phyloP scores from a whole-genome alignment of 1,140 invertebrate species.

The Cydia splendana region DNA sequence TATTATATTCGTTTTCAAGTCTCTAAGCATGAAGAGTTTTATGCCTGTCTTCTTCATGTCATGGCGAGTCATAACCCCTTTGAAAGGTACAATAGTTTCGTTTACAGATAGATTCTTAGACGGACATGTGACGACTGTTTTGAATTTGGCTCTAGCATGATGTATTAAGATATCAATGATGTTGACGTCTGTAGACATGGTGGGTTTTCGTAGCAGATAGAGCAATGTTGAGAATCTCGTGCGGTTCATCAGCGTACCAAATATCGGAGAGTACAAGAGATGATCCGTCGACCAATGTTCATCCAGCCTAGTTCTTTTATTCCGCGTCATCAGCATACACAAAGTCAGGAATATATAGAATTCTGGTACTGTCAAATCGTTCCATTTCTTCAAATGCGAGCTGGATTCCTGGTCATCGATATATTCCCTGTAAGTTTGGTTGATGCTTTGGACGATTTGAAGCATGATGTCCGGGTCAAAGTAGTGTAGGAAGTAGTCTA shows the following conservation, averaged over 20 bases:
- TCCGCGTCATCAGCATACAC: conserved; percentile 22
- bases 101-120: conserved; percentile 7
- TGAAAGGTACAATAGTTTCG: conserved; percentile 1
- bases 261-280: conserved; percentile 9
- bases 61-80: background rate
- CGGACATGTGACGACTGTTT: background rate
- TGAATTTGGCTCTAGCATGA: conserved; percentile 12
- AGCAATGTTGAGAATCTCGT: conserved; percentile 11
- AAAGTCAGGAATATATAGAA: conserved; percentile 24
- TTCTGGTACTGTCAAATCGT: background rate
- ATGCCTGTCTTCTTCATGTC: conserved; percentile 23
- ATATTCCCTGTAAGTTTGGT: conserved; percentile 21
- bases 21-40: conserved; percentile 2
- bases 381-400: conserved; percentile 19
- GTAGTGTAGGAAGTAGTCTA: conserved; percentile 26
- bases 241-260: conserved; percentile 5
- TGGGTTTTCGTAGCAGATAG: background rate
- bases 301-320: conserved; percentile 10
- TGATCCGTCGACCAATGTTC: conserved; percentile 22
- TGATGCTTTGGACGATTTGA: conserved; percentile 23
- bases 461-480: conserved; percentile 12
- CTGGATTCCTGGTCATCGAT: background rate
- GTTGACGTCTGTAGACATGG: background rate
- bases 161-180: conserved; percentile 1
- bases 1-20: conserved; percentile 17